Evolutionary conservation across 1,140 invertebrate species (phyloP).

Genomic region (Drosophila tsacasi): DNA sequence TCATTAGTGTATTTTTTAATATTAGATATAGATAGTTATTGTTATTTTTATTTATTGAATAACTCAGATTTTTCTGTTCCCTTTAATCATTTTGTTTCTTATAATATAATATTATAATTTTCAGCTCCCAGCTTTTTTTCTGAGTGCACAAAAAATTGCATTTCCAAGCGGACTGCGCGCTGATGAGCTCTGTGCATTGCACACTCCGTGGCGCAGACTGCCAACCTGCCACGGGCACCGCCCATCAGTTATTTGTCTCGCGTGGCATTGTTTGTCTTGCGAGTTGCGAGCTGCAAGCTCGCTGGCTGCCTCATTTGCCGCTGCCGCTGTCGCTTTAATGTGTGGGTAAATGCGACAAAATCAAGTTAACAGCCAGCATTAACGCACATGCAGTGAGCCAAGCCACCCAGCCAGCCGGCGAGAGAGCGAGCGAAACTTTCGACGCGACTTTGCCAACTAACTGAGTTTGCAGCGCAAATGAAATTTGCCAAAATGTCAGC

Average conservation of each 20-base stretch:
- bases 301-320: slow-evolving; percentile 24
- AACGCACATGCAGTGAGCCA: slow-evolving; percentile 56
- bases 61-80: background rate
- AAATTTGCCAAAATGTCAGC: slow-evolving; percentile 46
- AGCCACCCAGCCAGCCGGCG: background rate
- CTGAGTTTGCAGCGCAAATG: slow-evolving; percentile 42
- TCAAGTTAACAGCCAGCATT: slow-evolving; percentile 82
- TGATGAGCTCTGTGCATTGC: slow-evolving; percentile 65
- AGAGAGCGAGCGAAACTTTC: slow-evolving; percentile 42
- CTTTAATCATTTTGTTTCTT: background rate
- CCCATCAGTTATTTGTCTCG: slow-evolving; percentile 79
- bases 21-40: background rate
- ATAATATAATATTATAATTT: too few species aligned
- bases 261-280: slow-evolving; percentile 73
- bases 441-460: slow-evolving; percentile 46
- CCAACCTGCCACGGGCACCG: slow-evolving; percentile 66
- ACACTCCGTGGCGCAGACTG: slow-evolving; percentile 64
- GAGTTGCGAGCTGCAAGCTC: slow-evolving; percentile 34
- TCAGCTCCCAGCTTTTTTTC: background rate
- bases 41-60: background rate
- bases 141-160: slow-evolving; percentile 61
- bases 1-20: background rate
- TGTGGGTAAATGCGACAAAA: slow-evolving; percentile 83
- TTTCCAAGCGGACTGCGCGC: slow-evolving; percentile 57
- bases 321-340: slow-evolving; percentile 67